Conservation (phyloP, 2,797 vertebrate species). For the Euthynnus affinis region DNA sequence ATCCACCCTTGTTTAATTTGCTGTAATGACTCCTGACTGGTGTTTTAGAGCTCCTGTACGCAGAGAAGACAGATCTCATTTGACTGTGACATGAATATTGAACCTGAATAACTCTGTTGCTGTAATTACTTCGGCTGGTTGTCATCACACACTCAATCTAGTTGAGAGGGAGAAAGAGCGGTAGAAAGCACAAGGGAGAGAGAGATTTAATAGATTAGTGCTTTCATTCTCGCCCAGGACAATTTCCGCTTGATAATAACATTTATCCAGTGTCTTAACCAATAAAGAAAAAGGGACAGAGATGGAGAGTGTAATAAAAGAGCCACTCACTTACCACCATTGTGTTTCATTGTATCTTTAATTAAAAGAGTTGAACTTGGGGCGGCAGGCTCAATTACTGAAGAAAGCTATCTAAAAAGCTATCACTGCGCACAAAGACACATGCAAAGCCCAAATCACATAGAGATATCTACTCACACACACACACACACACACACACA, state of each 20-base stretch:
- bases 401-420: conserved; percentile 50
- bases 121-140: conserved; percentile 75
- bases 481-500: conserved; percentile 1
- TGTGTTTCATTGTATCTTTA: conserved; percentile 65
- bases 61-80: conserved; percentile 55
- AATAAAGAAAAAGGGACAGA: conserved; percentile 61
- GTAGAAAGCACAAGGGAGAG: conserved; percentile 8
- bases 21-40: conserved; percentile 35
- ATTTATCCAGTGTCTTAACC: conserved; percentile 67
- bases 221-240: conserved; percentile 60
- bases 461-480: conserved; percentile 1
- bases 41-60: conserved; percentile 34
- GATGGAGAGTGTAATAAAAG: conserved; percentile 62
- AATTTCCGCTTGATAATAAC: conserved; percentile 74
- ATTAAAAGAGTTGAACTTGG: conserved; percentile 74
- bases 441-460: conserved; percentile 28
- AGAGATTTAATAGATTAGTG: conserved; percentile 68
- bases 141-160: conserved; percentile 66
- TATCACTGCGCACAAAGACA: conserved; percentile 38
- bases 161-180: conserved; percentile 24
- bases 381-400: conserved; percentile 46
- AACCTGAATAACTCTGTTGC: conserved; percentile 76
- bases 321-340: conserved; percentile 44
- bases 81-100: conserved; percentile 63
- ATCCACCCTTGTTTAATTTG: conserved; percentile 33